A percentile compares a stretch with the other conserved stretches of the same genome.
Evolutionary conservation across 2,113 vertebrate species (phyloP).

Genomic region (Pseudorhombus dupliciocellatus): DNA sequence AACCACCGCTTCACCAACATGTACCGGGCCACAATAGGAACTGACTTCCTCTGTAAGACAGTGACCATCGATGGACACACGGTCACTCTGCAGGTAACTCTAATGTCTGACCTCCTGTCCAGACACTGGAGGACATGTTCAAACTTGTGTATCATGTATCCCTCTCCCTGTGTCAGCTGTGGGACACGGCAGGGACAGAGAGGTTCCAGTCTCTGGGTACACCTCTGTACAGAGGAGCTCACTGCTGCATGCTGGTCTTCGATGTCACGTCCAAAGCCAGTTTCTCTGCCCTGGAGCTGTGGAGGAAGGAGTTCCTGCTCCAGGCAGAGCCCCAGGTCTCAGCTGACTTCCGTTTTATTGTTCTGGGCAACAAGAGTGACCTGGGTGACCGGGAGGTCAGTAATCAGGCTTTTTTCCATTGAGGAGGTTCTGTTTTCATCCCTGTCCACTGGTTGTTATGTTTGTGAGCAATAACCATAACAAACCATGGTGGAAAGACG

Average conservation of each 20-base stretch:
- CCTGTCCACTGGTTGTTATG: too few species aligned
- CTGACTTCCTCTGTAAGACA: conserved; percentile 70
- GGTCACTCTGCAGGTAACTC: background rate
- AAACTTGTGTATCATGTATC: background rate
- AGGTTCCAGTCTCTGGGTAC: background rate
- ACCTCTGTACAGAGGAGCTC: background rate
- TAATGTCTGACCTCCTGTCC: background rate
- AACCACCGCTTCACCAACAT: background rate
- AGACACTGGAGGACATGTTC: background rate
- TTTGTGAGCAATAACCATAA: too few species aligned
- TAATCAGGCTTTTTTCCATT: background rate
- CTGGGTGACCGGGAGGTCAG: background rate
- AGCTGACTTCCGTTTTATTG: background rate
- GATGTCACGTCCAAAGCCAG: background rate
- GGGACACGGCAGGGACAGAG: background rate
- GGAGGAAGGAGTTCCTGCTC: background rate
- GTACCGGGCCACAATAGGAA: conserved; percentile 70
- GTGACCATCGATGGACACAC: background rate
- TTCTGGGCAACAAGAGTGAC: background rate
- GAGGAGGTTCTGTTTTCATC: too few species aligned
- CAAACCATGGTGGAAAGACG: too few species aligned
- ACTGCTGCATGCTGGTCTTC: background rate
- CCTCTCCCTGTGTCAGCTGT: background rate
- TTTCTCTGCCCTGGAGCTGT: background rate
- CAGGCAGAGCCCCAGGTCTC: background rate